Evolutionary conservation across 2,888 invertebrate genomes (phyloP), one percentile per base, ranked within the genome.

Genomic region (Athrips mouffetella): DNA sequence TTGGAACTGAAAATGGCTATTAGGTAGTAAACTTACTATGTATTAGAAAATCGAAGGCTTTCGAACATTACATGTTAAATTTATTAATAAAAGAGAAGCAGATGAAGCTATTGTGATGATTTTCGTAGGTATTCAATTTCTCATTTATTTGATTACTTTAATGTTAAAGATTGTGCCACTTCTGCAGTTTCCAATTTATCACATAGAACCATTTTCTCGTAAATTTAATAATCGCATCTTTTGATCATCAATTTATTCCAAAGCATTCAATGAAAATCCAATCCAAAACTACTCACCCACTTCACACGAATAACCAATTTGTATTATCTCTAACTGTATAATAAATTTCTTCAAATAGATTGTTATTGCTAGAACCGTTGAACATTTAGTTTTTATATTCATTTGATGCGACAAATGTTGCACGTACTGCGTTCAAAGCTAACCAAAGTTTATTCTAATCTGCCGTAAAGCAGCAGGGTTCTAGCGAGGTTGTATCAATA

Each of bases 331-430:
- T 16, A 47, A 35, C 35, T 40, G 18, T 8, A 45, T 53, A 58
- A 65, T 76, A 76, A 73, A 75, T 69, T 63, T 66, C 59, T 13
- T 42, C 18, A 52, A 60, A 69, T 69, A 60, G 63, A 47, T 70
- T 71, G 72, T 74, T 69, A 73, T 64, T 60, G 59, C 54, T 50
- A 50, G 57, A 62, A 65, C 63, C 64, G 60, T 59, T 58, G 65
- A 59, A 60, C 64, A 64, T 69, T 64, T 68, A 66, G 57, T 58
- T 35, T 70, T 73, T 71, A 78, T 70, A 65, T 64, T 64, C 64
- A 70, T 76, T 77, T 75, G 73, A 76, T 67, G 70, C 69, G 71
- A 70, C 72, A 72, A 75, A 77, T 68, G 64, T 71, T 65, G 70
- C 70, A 65, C 68, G 59, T 6, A 45, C 10, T 47, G 16, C 31